Percentiles rank a stretch among this genome's conserved stretches.
These are phyloP conservation scores for Rhadina sibilatrix DNA, from an alignment of 2,113 vertebrate genomes.

Conservation along the genomic window DNA sequence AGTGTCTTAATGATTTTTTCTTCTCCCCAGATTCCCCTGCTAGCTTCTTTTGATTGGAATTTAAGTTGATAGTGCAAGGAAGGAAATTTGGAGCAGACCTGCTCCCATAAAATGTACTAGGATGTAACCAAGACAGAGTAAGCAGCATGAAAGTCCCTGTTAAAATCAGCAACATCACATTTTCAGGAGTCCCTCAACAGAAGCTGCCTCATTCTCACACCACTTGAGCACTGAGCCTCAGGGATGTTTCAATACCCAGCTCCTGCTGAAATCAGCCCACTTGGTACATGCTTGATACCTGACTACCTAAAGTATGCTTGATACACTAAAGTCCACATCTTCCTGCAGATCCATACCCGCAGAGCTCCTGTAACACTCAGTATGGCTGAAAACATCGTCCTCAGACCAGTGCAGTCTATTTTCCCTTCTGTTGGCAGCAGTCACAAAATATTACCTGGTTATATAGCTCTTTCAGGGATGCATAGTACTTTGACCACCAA, in stretches of 20 bases:
- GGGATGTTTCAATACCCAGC: neutral
- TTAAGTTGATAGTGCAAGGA: neutral
- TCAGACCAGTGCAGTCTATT: neutral
- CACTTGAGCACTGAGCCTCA: neutral
- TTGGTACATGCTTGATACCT: neutral
- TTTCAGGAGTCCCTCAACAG: neutral
- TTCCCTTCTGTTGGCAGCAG: neutral
- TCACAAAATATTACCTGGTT: conserved; percentile 72
- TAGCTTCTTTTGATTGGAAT: neutral
- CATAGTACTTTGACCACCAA: conserved; percentile 97
- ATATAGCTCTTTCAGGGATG: conserved; percentile 84
- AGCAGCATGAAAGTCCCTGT: neutral
- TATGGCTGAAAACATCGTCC: neutral
- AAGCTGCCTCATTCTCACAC: neutral
- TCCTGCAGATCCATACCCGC: neutral
- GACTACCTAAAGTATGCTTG: neutral
- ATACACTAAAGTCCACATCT: neutral
- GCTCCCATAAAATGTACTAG: neutral
- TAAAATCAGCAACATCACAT: neutral
- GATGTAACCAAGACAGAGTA: neutral
- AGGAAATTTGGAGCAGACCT: neutral
- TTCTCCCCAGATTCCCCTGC: neutral
- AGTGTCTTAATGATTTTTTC: neutral
- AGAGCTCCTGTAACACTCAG: neutral
- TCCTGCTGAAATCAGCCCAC: neutral